A percentile compares a stretch with the other conserved stretches of the same genome.
These are phyloP conservation scores for Drosophila chauvacae DNA, from an alignment of 1,140 invertebrate genomes.

Conservation along the genomic window DNA sequence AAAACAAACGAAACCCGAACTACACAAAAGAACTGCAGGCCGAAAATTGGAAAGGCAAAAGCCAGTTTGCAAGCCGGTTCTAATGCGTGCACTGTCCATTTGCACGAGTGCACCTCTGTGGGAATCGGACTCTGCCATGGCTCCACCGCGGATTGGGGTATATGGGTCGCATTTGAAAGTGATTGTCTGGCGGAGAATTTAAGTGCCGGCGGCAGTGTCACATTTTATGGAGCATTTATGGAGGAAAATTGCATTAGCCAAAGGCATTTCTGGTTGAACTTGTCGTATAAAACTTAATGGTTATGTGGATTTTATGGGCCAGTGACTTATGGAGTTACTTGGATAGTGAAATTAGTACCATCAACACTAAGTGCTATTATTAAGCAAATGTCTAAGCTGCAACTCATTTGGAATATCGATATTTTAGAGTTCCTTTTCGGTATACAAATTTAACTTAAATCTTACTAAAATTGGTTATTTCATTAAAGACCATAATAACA, in stretches of 20 bases:
- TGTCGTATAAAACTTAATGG: neutral
- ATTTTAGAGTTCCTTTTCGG: no score
- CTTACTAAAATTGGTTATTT: no score
- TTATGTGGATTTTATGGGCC: neutral
- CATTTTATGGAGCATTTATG: slow-evolving; percentile 39
- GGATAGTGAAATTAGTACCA: neutral
- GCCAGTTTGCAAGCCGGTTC: slow-evolving; percentile 68
- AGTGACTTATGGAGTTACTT: neutral
- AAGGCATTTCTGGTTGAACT: slow-evolving; percentile 5
- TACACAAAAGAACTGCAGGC: slow-evolving; percentile 45
- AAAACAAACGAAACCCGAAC: slow-evolving; percentile 1
- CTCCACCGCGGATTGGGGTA: slow-evolving; percentile 24
- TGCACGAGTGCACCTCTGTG: slow-evolving; percentile 21
- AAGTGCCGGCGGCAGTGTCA: slow-evolving; percentile 32
- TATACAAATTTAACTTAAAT: no score
- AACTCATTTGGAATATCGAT: no score
- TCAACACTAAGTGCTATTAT: neutral
- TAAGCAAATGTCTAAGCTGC: neutral
- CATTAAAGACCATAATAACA: no score
- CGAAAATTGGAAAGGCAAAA: slow-evolving; percentile 75
- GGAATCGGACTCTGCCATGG: slow-evolving; percentile 32
- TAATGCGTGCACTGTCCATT: slow-evolving; percentile 68
- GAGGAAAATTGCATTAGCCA: slow-evolving; percentile 2
- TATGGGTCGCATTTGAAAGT: slow-evolving; percentile 77
- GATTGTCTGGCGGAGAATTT: slow-evolving; percentile 61